Evolutionary conservation across 2,797 vertebrate species (phyloP), one percentile per base, ranked within the genome.

Genomic region (Furcifer pardalis): DNA sequence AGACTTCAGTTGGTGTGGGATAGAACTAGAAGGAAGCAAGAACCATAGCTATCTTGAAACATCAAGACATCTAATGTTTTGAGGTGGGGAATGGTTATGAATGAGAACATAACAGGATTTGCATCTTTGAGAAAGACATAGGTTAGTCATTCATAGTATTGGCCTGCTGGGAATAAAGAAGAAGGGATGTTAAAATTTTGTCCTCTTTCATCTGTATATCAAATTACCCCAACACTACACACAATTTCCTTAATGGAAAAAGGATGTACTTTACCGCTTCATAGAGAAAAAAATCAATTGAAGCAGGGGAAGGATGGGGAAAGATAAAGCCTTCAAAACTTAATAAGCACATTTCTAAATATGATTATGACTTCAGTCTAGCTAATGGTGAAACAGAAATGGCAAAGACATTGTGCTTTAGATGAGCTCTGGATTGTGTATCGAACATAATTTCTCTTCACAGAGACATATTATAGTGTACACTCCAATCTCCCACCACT

Each of bases 231-330:
- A 78, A 84, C 30, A 88, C 79, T n/a, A 88, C 76, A 92, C 49
- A 91, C 89, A 89, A 89, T 91, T 82, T 89, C 25, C 66, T 86
- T 92, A 91, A 89, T 91, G 81, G 81, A 91, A 92, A 86, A 94
- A 93, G 89, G 60, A 91, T 91, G 84, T 79, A 81, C 75, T 91
- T 87, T 92, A 89, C 88, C 91, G 83, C 85, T 95, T 91, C 88
- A 86, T 85, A 83, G 52, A 74, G 82, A 65, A 59, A 90, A 94
- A 90, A 94, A 91, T 90, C 81, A 91, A 86, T 92, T 93, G 83
- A 88, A 90, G 87, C 82, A 79, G 86, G 82, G 90, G 84, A 92
- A 86, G 89, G 84, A 91, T 84, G 79, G 88, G 93, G 91, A 92
- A 88, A 35, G 56, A 90, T 87, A 91, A 89, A 88, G 68, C 59